Evolutionary conservation across 2,888 invertebrate species (phyloP).

Genomic region (Xestia ashworthii): DNA sequence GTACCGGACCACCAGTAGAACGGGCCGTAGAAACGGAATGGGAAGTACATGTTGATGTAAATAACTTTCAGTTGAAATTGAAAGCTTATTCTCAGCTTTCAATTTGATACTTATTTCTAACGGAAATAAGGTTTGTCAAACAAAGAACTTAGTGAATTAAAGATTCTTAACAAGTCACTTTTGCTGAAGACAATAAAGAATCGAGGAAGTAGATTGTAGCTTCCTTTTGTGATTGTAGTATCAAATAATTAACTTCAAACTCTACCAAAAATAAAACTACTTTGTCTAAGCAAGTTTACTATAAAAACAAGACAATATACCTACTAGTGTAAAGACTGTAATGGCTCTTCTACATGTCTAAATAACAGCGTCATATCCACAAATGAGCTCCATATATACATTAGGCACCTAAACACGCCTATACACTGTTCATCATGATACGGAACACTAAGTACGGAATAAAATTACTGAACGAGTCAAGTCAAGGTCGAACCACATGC

Average conservation of each 20-base stretch:
- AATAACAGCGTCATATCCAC: slow-evolving; percentile 55
- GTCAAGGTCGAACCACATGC: slow-evolving; percentile 84
- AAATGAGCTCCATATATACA: slow-evolving; percentile 62
- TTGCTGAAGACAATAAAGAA: slow-evolving; percentile 31
- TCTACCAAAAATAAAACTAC: slow-evolving; percentile 7
- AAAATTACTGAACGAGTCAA: slow-evolving; percentile 81
- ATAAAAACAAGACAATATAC: slow-evolving; percentile 30
- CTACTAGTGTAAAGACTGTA: slow-evolving; percentile 39
- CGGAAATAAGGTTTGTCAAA: slow-evolving; percentile 5
- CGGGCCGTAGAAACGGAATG: slow-evolving; percentile 23
- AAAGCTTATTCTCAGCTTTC: too few relatives aligned
- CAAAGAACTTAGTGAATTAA: slow-evolving; percentile 28
- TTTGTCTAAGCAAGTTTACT: slow-evolving; percentile 13
- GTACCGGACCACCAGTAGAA: slow-evolving; percentile 14
- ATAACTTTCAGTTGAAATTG: slow-evolving; percentile 44
- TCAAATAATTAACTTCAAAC: slow-evolving; percentile 32
- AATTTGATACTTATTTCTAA: background rate
- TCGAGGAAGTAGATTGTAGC: slow-evolving; percentile 25
- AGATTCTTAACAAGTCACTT: slow-evolving; percentile 29
- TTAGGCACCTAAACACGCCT: slow-evolving; percentile 74
- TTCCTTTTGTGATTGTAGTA: slow-evolving; percentile 47
- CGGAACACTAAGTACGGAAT: slow-evolving; percentile 86
- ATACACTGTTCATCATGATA: slow-evolving; percentile 80
- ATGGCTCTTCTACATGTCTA: slow-evolving; percentile 47
- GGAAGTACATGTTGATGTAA: slow-evolving; percentile 23